Evolutionary conservation across 2,888 invertebrate genomes (phyloP).

Genomic region (Catocala sponsa): DNA sequence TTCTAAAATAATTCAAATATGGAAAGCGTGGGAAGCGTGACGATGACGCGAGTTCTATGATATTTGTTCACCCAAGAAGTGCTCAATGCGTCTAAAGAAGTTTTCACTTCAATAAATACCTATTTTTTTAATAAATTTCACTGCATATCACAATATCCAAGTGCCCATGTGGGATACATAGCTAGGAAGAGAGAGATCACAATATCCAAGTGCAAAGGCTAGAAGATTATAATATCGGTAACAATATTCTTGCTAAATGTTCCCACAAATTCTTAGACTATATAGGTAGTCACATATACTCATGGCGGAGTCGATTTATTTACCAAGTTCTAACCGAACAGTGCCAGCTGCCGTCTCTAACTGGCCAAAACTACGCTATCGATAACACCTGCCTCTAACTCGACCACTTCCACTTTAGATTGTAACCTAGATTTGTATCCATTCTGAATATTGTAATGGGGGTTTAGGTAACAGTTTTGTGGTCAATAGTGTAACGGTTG

Average conservation of each 20-base stretch:
- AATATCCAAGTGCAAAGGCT: neutral
- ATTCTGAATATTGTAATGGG: neutral
- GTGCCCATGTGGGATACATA: too few species aligned
- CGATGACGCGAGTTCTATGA: too few species aligned
- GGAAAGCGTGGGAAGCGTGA: too few species aligned
- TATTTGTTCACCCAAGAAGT: too few species aligned
- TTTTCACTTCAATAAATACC: too few species aligned
- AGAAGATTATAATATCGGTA: too few species aligned
- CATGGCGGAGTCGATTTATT: conserved; percentile 17
- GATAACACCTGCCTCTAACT: conserved; percentile 21
- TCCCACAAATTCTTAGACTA: neutral
- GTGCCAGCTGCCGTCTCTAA: conserved; percentile 7
- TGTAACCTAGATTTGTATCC: conserved; percentile 3
- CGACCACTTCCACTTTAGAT: neutral
- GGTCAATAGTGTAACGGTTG: too few species aligned
- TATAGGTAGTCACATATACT: neutral
- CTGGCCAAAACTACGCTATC: conserved; percentile 17
- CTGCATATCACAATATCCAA: neutral
- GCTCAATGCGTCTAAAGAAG: too few species aligned
- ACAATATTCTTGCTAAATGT: neutral
- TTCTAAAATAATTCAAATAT: too few species aligned
- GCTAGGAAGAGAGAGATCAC: too few species aligned
- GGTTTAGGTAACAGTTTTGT: neutral
- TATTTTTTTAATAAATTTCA: too few species aligned
- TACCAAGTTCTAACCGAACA: conserved; percentile 19